Evolutionary conservation across 2,113 vertebrate species (phyloP).

Genomic region (Hydrochoerus hydrochaeris): DNA sequence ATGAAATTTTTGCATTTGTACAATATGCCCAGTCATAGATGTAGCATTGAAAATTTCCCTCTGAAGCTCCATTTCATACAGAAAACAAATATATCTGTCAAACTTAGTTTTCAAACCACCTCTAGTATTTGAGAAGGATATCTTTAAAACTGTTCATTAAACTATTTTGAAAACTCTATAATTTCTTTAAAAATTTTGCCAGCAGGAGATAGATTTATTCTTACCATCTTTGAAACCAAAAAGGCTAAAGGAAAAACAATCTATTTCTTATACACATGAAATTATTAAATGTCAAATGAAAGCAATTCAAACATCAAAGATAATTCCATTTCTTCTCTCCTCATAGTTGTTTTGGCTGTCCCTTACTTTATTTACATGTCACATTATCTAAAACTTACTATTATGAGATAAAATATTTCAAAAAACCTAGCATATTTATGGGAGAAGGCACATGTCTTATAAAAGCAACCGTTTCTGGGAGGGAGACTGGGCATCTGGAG

Average conservation of each 20-base stretch:
- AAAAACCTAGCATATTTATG: not conserved
- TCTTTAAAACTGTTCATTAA: conserved; percentile 76
- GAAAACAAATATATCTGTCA: conserved; percentile 70
- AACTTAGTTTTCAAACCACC: conserved; percentile 80
- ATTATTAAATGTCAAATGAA: conserved; percentile 67
- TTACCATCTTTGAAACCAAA: conserved; percentile 72
- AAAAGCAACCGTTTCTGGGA: not conserved
- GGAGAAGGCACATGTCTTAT: not conserved
- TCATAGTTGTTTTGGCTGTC: conserved; percentile 43
- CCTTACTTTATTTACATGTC: not conserved
- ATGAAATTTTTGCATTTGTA: conserved; percentile 48
- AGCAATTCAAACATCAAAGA: conserved; percentile 51
- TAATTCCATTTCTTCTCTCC: conserved; percentile 66
- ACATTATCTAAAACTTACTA: not conserved
- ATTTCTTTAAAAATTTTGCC: conserved; percentile 66
- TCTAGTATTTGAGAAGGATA: conserved; percentile 78
- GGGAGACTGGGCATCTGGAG: not conserved
- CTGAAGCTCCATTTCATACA: conserved; percentile 82
- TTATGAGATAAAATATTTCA: conserved; percentile 16
- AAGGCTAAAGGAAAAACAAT: conserved; percentile 77
- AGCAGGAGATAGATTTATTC: conserved; percentile 72
- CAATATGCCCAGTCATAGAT: conserved; percentile 69
- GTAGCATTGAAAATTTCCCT: conserved; percentile 60
- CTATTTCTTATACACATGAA: conserved; percentile 64
- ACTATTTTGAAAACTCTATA: conserved; percentile 74